phyloP scores from a whole-genome alignment of 2,888 invertebrate genomes.

The Achlya flavicornis region DNA sequence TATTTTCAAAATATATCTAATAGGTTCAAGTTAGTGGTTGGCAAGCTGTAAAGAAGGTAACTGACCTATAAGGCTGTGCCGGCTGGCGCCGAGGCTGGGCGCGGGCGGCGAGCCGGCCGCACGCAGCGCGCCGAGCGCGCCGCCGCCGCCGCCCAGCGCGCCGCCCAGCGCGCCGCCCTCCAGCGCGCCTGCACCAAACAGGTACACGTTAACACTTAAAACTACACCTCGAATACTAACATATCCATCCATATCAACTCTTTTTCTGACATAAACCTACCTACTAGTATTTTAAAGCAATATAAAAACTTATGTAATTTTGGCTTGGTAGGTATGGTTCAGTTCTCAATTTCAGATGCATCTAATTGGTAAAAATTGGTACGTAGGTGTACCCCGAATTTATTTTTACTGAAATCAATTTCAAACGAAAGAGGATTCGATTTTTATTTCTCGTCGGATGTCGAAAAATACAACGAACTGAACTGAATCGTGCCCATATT shows the following conservation, averaged over 20 bases:
- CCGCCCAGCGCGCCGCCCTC: no score
- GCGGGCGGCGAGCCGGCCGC: conserved; percentile 82
- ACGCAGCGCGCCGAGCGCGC: conserved; percentile 78
- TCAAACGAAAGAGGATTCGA: background rate
- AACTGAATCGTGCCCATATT: background rate
- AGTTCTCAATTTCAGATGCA: background rate
- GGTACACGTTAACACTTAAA: background rate
- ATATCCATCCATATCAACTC: background rate
- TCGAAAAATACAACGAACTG: background rate
- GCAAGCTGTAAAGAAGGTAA: conserved; percentile 18
- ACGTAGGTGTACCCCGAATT: background rate
- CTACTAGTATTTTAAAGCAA: no score
- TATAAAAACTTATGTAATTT: no score
- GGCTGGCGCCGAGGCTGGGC: conserved; percentile 81
- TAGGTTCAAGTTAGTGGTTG: background rate
- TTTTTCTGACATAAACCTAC: background rate
- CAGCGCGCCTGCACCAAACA: conserved; percentile 74
- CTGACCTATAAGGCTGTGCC: conserved; percentile 80
- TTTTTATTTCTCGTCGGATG: no score
- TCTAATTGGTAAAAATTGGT: no score
- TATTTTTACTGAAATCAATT: background rate
- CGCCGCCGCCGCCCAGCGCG: conserved; percentile 82
- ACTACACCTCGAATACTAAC: background rate
- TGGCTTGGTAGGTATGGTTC: no score
- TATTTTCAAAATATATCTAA: no score